These are phyloP conservation scores for Atta texana DNA, from an alignment of 1,140 invertebrate genomes.

Conservation along the genomic window DNA sequence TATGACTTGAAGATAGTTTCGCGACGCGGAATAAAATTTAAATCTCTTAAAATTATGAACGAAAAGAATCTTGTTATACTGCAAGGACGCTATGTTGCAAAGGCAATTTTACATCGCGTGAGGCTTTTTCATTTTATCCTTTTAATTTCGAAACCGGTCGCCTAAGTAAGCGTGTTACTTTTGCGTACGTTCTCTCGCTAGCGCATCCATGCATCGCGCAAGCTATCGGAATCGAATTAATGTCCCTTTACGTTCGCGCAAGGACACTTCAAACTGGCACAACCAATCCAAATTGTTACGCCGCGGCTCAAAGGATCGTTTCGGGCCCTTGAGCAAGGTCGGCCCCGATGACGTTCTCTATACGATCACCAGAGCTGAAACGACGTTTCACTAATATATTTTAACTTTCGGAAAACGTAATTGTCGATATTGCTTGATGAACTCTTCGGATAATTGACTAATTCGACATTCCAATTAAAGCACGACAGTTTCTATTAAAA, in stretches of 20 bases:
- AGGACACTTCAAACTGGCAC: slow-evolving; percentile 34
- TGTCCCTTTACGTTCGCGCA: slow-evolving; percentile 44
- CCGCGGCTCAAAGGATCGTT: slow-evolving; percentile 28
- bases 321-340: slow-evolving; percentile 27
- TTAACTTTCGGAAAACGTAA: slow-evolving; percentile 40
- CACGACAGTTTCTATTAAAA: background rate
- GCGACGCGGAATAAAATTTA: background rate
- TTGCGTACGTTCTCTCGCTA: slow-evolving; percentile 13
- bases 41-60: background rate
- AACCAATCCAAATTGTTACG: slow-evolving; percentile 57
- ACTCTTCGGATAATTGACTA: background rate
- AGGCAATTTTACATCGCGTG: background rate
- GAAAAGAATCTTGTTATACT: background rate
- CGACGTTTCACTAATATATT: slow-evolving; percentile 30
- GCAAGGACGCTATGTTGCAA: background rate
- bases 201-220: slow-evolving; percentile 25
- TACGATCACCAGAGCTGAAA: slow-evolving; percentile 17
- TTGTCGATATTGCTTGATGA: slow-evolving; percentile 34
- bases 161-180: slow-evolving; percentile 32
- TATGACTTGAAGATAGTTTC: background rate
- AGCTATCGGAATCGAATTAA: slow-evolving; percentile 56
- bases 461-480: background rate
- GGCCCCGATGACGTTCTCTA: background rate
- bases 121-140: slow-evolving; percentile 1
- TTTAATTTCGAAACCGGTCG: slow-evolving; percentile 18